Percentiles rank a stretch among this genome's conserved stretches.
Conservation (phyloP, 1,140 invertebrate genomes). For the Doryteuthis pealeii region DNA sequence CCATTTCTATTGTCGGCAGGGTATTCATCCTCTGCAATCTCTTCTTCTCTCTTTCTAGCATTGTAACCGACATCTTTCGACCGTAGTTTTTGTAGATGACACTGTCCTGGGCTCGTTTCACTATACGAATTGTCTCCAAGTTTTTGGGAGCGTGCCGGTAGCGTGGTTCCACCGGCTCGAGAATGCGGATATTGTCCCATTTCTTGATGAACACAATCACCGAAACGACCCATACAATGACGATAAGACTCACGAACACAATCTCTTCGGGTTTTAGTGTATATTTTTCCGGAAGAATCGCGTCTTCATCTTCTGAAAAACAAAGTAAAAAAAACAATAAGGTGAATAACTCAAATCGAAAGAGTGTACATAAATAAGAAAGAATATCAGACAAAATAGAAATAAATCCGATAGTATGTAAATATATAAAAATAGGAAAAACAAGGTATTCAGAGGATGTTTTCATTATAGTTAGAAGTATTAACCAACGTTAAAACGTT, state of each 20-base stretch:
- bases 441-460: too few relatives aligned
- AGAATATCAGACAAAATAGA: too few relatives aligned
- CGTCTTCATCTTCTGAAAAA: neutral
- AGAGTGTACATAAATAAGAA: too few relatives aligned
- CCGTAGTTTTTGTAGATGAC: conserved; percentile 56
- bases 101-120: conserved; percentile 51
- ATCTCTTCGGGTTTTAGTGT: conserved; percentile 40
- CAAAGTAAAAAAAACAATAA: too few relatives aligned
- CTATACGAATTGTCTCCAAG: conserved; percentile 48
- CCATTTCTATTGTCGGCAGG: conserved; percentile 38
- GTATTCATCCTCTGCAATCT: conserved; percentile 49
- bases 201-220: conserved; percentile 46
- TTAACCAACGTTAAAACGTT: too few relatives aligned
- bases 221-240: conserved; percentile 45
- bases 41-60: conserved; percentile 49
- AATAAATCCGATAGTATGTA: too few relatives aligned
- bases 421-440: too few relatives aligned
- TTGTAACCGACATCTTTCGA: conserved; percentile 49
- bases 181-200: conserved; percentile 51
- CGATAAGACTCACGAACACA: conserved; percentile 40
- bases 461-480: too few relatives aligned
- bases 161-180: conserved; percentile 45
- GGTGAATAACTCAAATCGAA: too few relatives aligned
- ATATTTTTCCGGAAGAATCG: conserved; percentile 4
- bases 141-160: conserved; percentile 54